These are phyloP conservation scores for Lagopus muta DNA, from an alignment of 2,113 vertebrate genomes.

Conservation along the genomic window DNA sequence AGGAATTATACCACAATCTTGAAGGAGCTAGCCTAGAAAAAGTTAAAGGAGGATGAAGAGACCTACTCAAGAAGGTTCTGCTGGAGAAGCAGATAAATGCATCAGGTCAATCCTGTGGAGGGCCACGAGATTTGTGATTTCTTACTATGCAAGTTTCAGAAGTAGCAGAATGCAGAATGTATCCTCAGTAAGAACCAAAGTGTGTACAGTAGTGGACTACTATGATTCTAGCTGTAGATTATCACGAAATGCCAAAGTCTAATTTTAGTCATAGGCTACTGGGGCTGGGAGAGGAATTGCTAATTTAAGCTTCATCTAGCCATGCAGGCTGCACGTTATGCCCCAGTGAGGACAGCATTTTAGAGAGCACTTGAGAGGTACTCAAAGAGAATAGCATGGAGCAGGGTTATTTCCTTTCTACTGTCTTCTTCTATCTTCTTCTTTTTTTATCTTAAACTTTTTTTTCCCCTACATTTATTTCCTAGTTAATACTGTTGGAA, in stretches of 20 bases:
- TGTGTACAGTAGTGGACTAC: neutral
- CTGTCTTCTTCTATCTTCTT: neutral
- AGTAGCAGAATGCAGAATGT: neutral
- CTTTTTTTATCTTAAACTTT: neutral
- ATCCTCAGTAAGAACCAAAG: neutral
- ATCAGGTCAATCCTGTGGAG: neutral
- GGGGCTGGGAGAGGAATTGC: neutral
- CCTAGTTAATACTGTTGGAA: neutral
- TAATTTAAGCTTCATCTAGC: neutral
- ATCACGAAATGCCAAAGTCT: neutral
- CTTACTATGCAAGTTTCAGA: neutral
- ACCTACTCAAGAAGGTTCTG: neutral
- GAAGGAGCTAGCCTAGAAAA: neutral
- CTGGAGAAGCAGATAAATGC: neutral
- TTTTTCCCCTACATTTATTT: neutral
- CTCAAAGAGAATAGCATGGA: neutral
- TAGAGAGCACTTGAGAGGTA: neutral
- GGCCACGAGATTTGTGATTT: neutral
- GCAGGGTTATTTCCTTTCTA: neutral
- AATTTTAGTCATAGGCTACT: neutral
- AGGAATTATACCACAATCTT: neutral
- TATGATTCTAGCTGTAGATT: neutral
- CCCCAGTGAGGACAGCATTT: neutral
- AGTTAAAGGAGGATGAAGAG: accelerated
- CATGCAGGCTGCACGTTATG: neutral